Percentiles rank a stretch among this genome's conserved stretches.
Conservation (phyloP, 1,140 invertebrate genomes). For the Apis cerana region DNA sequence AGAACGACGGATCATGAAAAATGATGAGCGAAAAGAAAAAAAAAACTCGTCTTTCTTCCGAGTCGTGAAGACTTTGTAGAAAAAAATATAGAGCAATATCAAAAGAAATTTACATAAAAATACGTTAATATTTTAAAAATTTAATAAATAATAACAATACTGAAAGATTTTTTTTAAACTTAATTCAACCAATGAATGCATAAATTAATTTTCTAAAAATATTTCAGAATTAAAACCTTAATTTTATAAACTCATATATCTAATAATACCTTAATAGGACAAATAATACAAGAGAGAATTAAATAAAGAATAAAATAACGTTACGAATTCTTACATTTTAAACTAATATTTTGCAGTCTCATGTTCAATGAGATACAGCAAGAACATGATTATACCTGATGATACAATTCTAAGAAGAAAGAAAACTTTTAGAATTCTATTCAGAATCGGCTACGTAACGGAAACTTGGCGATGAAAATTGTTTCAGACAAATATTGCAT, state of each 20-base stretch:
- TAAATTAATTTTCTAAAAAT: no score
- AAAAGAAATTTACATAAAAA: not conserved
- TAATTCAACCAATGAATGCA: no score
- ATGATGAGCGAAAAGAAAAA: slow-evolving; percentile 16
- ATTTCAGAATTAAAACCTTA: not conserved
- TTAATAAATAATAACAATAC: no score
- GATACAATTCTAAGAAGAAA: slow-evolving; percentile 39
- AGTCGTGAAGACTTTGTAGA: not conserved
- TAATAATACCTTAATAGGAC: not conserved
- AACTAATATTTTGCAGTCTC: slow-evolving; percentile 13
- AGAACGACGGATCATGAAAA: not conserved
- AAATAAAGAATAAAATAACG: not conserved
- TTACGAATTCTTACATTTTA: not conserved
- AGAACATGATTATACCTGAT: slow-evolving; percentile 47
- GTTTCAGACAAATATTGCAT: slow-evolving; percentile 41
- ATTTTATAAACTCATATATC: not conserved
- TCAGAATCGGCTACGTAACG: not conserved
- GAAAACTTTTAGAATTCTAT: slow-evolving; percentile 31
- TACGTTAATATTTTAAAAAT: not conserved
- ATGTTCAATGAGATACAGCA: slow-evolving; percentile 30
- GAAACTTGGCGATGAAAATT: slow-evolving; percentile 35
- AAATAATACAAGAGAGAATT: not conserved
- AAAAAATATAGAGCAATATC: slow-evolving; percentile 1
- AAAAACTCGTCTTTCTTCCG: not conserved
- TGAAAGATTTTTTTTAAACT: no score